Evolutionary conservation across 2,888 invertebrate genomes (phyloP).

Genomic region (Tricholauxania praeusta): DNA sequence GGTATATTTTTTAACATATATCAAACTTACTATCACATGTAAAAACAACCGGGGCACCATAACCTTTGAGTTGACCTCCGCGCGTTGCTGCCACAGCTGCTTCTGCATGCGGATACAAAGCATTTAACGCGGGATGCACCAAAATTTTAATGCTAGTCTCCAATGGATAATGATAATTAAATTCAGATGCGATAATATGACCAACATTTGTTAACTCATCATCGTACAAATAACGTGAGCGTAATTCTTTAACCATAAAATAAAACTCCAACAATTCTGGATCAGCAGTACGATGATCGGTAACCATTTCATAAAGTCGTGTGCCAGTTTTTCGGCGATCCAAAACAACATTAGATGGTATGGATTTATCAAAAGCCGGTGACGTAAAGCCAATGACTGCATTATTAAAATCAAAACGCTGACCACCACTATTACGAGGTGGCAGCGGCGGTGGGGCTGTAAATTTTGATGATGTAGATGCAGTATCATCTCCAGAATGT

Average conservation of each 20-base stretch:
- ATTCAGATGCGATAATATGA: slow-evolving; percentile 87
- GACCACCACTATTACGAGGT: slow-evolving; percentile 69
- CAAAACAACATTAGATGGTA: slow-evolving; percentile 48
- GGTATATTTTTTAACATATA: slow-evolving; percentile 25
- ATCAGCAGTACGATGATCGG: slow-evolving; percentile 77
- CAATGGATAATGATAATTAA: slow-evolving; percentile 82
- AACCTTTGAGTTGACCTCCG: slow-evolving; percentile 63
- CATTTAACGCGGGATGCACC: slow-evolving; percentile 74
- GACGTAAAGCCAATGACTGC: not conserved
- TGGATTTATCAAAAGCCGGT: slow-evolving; percentile 5
- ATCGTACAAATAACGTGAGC: slow-evolving; percentile 80
- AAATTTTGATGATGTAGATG: not conserved
- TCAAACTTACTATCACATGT: slow-evolving; percentile 85
- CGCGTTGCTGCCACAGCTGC: slow-evolving; percentile 54
- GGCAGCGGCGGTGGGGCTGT: slow-evolving; percentile 72
- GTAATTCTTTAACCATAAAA: slow-evolving; percentile 82
- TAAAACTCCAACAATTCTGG: slow-evolving; percentile 85
- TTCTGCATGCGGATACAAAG: slow-evolving; percentile 68
- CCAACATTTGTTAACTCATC: slow-evolving; percentile 88
- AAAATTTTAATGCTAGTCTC: slow-evolving; percentile 91
- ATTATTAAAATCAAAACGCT: slow-evolving; percentile 11
- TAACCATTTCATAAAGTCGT: slow-evolving; percentile 80
- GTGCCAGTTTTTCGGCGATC: slow-evolving; percentile 65
- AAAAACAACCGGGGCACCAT: slow-evolving; percentile 81
- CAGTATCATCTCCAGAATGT: slow-evolving; percentile 40